phyloP scores from a whole-genome alignment of 2,888 invertebrate species.

The Ennomos erosarius region DNA sequence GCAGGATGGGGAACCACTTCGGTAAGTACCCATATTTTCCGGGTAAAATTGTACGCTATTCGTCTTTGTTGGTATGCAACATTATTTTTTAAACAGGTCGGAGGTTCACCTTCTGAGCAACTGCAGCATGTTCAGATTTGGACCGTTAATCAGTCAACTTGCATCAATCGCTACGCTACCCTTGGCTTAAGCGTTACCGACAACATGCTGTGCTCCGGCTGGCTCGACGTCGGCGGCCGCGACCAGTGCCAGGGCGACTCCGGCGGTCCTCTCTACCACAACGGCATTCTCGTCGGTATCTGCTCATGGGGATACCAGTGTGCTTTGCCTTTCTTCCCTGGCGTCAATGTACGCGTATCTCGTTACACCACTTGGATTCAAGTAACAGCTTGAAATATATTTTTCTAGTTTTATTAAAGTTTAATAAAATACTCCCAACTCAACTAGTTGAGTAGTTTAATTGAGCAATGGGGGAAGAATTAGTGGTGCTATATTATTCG shows the following conservation, averaged over 20 bases:
- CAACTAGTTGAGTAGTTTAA: too few relatives aligned
- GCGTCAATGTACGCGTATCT: constrained; percentile 48
- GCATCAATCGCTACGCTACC: constrained; percentile 36
- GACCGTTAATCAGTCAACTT: constrained; percentile 48
- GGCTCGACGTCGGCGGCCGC: constrained; percentile 64
- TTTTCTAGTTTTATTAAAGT: neutral
- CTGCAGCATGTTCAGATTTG: constrained; percentile 54
- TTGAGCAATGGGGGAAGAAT: too few relatives aligned
- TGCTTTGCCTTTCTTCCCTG: constrained; percentile 43
- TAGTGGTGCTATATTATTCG: too few relatives aligned
- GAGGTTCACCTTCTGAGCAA: constrained; percentile 43
- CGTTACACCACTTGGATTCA: constrained; percentile 40
- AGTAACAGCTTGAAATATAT: constrained; percentile 19
- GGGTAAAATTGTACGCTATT: too few relatives aligned
- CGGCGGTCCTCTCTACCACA: constrained; percentile 63
- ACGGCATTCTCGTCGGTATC: constrained; percentile 48
- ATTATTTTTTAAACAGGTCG: constrained; percentile 22
- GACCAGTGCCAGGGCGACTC: constrained; percentile 68
- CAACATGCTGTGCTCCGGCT: constrained; percentile 63
- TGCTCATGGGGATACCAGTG: constrained; percentile 48
- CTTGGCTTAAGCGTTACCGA: constrained; percentile 35
- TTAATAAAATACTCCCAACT: too few relatives aligned
- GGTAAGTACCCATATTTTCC: constrained; percentile 49
- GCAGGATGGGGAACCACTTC: constrained; percentile 61
- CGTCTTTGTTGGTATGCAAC: too few relatives aligned